Percentiles rank a stretch among this genome's conserved stretches.
Evolutionary conservation across 2,888 invertebrate genomes (phyloP).

Genomic region (Heliconius charithonia): DNA sequence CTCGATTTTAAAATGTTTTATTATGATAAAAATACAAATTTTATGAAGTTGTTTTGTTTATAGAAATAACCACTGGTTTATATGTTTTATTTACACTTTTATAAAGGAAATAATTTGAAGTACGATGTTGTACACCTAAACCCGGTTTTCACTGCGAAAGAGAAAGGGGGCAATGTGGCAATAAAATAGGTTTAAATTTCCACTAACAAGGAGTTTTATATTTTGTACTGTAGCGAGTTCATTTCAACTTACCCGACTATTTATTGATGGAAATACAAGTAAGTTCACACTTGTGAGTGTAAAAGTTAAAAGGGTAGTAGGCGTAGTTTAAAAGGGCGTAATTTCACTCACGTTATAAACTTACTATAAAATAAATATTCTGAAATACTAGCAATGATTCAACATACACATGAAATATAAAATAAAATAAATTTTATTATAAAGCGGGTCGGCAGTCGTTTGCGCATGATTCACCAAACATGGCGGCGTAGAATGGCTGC

Average conservation of each 20-base stretch:
- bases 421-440: conserved; percentile 46
- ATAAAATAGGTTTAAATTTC: too few relatives aligned
- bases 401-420: conserved; percentile 25
- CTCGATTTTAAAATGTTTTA: conserved; percentile 8
- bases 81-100: background rate
- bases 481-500: conserved; percentile 49
- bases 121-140: background rate
- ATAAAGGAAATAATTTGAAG: background rate
- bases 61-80: background rate
- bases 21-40: background rate
- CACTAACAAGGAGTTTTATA: too few relatives aligned
- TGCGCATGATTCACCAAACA: conserved; percentile 57
- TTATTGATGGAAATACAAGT: too few relatives aligned
- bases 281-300: too few relatives aligned
- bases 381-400: conserved; percentile 26
- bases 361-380: background rate
- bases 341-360: too few relatives aligned
- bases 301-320: too few relatives aligned
- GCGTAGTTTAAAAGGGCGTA: too few relatives aligned
- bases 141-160: too few relatives aligned
- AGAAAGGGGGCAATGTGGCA: too few relatives aligned
- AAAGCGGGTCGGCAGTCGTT: conserved; percentile 34
- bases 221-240: too few relatives aligned
- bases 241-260: too few relatives aligned
- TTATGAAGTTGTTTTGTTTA: background rate